Percentiles rank a stretch among this genome's conserved stretches.
Evolutionary conservation across 2,797 vertebrate genomes (phyloP).

Genomic region (Mionectes olivaceus): DNA sequence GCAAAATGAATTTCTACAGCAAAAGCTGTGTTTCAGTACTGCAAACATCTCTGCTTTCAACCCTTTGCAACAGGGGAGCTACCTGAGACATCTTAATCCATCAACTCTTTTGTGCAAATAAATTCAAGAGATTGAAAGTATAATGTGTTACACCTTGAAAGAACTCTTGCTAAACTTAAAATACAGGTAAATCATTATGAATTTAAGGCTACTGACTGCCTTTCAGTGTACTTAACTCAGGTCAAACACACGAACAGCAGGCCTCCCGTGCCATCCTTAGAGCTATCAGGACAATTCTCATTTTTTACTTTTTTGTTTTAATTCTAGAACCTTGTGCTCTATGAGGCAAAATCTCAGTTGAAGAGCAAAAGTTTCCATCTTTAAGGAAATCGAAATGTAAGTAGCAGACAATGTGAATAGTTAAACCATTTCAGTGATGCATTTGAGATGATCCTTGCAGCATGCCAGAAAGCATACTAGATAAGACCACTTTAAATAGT

Average conservation of each 20-base stretch:
- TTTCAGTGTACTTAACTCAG: not conserved
- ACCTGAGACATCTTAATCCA: not conserved
- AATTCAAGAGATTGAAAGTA: not conserved
- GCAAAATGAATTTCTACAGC: not conserved
- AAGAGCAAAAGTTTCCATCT: not conserved
- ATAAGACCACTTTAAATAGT: not conserved
- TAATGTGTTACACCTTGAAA: not conserved
- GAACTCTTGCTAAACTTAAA: not conserved
- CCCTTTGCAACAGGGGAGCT: not conserved
- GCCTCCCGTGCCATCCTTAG: not conserved
- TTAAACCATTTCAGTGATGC: not conserved
- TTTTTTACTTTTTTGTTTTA: fast-evolving
- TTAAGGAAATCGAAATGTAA: not conserved
- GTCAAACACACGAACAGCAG: not conserved
- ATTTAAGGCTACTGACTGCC: not conserved
- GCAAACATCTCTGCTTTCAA: not conserved
- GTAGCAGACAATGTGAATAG: not conserved
- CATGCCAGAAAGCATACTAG: not conserved
- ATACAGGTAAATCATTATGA: not conserved
- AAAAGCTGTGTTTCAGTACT: not conserved
- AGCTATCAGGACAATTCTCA: not conserved
- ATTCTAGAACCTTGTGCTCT: not conserved
- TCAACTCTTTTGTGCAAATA: not conserved
- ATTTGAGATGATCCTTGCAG: not conserved
- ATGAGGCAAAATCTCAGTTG: not conserved